These are phyloP conservation scores for Premnoplex brunnescens DNA, from an alignment of 2,797 vertebrate genomes.

Conservation along the genomic window DNA sequence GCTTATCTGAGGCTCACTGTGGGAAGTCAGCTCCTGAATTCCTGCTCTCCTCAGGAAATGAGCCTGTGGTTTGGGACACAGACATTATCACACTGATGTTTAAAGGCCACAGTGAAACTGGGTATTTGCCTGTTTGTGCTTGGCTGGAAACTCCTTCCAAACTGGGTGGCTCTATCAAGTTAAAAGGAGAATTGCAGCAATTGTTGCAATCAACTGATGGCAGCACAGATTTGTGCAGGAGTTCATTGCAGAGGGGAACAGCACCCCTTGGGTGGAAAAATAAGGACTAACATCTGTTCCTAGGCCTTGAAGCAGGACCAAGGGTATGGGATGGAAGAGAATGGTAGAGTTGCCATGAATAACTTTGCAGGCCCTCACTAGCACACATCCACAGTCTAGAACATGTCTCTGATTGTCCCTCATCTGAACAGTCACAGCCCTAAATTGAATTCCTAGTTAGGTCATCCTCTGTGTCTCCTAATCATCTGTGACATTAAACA, in stretches of 20 bases:
- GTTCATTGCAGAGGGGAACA: background rate
- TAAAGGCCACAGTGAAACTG: background rate
- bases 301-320: background rate
- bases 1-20: background rate
- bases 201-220: background rate
- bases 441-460: constrained; percentile 18
- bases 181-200: background rate
- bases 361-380: background rate
- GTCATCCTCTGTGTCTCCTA: constrained; percentile 26
- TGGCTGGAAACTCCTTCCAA: background rate
- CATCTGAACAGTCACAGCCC: background rate
- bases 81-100: background rate
- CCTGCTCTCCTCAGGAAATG: background rate
- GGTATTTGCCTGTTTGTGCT: background rate
- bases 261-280: background rate
- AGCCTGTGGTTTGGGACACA: background rate
- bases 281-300: background rate
- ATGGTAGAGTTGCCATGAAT: background rate
- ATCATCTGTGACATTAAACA: constrained; percentile 62
- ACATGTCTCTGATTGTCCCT: background rate
- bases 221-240: background rate
- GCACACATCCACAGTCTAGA: background rate
- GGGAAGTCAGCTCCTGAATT: background rate
- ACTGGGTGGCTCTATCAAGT: background rate
- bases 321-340: background rate